Percentiles rank a stretch among this genome's conserved stretches.
Conservation (phyloP, 1,140 invertebrate species). For the Meloidogyne floridensis region DNA sequence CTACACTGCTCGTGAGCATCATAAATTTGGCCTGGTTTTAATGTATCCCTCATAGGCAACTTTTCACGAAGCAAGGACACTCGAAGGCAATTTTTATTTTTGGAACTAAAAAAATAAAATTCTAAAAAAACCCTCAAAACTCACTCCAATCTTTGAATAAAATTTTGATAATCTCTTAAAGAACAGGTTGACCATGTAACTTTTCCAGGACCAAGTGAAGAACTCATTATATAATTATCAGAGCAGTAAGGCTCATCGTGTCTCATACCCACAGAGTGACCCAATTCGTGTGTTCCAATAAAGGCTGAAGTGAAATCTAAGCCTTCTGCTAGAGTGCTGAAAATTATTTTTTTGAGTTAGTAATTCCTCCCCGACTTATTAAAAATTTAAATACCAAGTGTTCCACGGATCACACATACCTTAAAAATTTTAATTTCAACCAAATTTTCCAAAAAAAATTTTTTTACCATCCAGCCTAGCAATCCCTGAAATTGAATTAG, state of each 20-base stretch:
- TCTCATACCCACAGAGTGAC: constrained; percentile 64
- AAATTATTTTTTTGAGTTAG: too few species aligned
- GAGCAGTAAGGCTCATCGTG: constrained; percentile 65
- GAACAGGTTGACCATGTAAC: constrained; percentile 68
- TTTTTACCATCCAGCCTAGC: constrained; percentile 48
- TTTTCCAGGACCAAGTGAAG: constrained; percentile 68
- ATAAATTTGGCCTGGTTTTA: constrained; percentile 64
- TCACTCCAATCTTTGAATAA: constrained; percentile 63
- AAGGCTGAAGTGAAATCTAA: constrained; percentile 65
- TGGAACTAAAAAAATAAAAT: constrained; percentile 43
- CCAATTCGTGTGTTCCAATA: constrained; percentile 64
- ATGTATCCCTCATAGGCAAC: constrained; percentile 43
- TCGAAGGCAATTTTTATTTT: constrained; percentile 61
- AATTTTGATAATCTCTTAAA: constrained; percentile 63
- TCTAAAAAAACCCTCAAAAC: constrained; percentile 17
- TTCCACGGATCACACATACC: constrained; percentile 66
- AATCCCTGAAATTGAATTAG: constrained; percentile 65
- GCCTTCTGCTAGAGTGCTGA: constrained; percentile 62
- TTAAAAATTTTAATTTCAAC: constrained; percentile 3
- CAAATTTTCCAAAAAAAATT: background rate
- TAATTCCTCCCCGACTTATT: too few species aligned
- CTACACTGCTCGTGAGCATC: constrained; percentile 62
- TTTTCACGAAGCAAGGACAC: constrained; percentile 57
- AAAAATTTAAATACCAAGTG: constrained; percentile 22
- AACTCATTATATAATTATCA: constrained; percentile 66